These are phyloP conservation scores for Lophochroa leadbeateri DNA, from an alignment of 2,113 vertebrate genomes.

Conservation along the genomic window DNA sequence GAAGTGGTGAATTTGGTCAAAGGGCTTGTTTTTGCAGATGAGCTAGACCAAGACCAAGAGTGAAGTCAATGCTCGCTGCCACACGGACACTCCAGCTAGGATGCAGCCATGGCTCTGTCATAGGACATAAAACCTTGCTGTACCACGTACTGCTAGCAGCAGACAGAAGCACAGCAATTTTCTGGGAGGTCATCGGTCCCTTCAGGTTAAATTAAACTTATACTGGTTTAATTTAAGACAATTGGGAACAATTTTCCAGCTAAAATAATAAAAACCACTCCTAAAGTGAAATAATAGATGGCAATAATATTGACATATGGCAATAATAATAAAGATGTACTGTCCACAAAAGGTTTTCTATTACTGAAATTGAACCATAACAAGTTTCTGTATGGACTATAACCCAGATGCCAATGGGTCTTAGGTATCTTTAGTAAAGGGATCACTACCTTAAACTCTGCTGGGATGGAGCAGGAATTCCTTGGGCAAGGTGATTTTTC, in stretches of 20 bases:
- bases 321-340: not conserved
- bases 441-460: not conserved
- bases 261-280: not conserved
- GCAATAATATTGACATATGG: not conserved
- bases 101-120: not conserved
- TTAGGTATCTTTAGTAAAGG: not conserved
- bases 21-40: not conserved
- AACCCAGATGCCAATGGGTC: not conserved
- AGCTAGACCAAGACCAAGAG: not conserved
- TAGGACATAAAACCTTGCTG: not conserved
- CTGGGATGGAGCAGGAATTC: not conserved
- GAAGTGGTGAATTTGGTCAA: not conserved
- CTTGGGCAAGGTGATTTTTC: not conserved
- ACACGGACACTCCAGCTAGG: not conserved
- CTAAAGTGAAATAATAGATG: not conserved
- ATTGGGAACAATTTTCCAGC: not conserved
- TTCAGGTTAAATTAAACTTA: not conserved
- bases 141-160: not conserved
- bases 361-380: not conserved
- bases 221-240: not conserved
- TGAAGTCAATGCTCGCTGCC: not conserved
- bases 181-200: not conserved
- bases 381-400: not conserved
- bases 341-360: not conserved
- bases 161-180: not conserved